These are phyloP conservation scores for Melozone crissalis DNA, from an alignment of 2,113 vertebrate species.

Conservation along the genomic window DNA sequence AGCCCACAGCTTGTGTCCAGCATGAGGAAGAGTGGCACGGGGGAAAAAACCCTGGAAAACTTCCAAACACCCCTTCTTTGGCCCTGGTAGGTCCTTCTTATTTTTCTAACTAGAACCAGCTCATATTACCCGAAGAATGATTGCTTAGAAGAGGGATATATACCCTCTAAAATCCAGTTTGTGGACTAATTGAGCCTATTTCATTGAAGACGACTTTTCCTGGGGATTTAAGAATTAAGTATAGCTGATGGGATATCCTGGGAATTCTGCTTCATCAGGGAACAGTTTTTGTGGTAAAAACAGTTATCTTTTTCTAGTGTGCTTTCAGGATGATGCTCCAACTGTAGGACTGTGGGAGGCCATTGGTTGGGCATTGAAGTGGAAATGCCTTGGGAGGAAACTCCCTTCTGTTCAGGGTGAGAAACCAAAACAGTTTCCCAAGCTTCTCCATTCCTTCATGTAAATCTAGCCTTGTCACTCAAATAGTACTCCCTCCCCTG, in stretches of 20 bases:
- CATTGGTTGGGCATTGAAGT: too few species aligned
- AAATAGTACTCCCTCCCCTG: too few species aligned
- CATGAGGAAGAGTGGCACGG: rapidly evolving
- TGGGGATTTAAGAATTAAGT: background rate
- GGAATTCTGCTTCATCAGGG: background rate
- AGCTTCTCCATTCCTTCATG: too few species aligned
- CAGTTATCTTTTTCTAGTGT: background rate
- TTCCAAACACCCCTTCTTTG: background rate
- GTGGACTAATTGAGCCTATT: background rate
- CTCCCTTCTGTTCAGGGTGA: too few species aligned
- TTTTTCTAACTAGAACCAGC: background rate
- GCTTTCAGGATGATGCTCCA: background rate
- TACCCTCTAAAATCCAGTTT: background rate
- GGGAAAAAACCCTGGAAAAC: background rate
- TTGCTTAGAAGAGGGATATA: background rate
- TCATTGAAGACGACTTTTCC: background rate
- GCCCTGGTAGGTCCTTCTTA: background rate
- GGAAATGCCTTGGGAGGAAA: too few species aligned
- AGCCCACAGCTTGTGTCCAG: background rate
- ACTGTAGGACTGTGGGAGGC: background rate
- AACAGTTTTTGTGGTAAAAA: background rate
- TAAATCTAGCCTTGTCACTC: too few species aligned
- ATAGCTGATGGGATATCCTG: background rate
- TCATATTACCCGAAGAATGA: background rate
- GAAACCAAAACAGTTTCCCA: too few species aligned